A percentile compares a stretch with the other conserved stretches of the same genome.
Evolutionary conservation across 2,888 invertebrate species (phyloP).

Genomic region (Erebia palarica): DNA sequence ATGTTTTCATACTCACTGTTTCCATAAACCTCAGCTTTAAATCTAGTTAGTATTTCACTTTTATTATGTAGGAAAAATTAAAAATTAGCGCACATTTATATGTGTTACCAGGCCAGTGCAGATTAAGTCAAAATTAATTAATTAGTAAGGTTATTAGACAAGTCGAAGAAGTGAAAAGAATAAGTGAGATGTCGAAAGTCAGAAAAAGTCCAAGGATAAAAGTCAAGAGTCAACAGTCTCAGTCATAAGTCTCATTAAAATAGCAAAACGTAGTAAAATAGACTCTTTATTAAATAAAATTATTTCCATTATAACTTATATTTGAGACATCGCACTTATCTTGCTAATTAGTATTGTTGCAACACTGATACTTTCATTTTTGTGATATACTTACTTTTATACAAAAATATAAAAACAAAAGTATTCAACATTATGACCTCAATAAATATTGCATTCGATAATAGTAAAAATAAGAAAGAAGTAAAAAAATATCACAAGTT

Average conservation of each 20-base stretch:
- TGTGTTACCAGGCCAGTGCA: background rate
- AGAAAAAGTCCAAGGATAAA: constrained; percentile 39
- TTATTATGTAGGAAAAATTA: background rate
- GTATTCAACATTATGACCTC: constrained; percentile 27
- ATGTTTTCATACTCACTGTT: constrained; percentile 3
- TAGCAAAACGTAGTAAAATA: constrained; percentile 56
- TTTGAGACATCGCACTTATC: constrained; percentile 77
- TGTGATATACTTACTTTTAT: constrained; percentile 47
- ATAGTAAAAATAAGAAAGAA: constrained; percentile 41
- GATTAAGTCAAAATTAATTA: constrained; percentile 13
- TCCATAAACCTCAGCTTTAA: background rate
- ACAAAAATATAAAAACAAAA: constrained; percentile 53
- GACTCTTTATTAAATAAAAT: constrained; percentile 62
- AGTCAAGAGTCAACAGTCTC: constrained; percentile 47
- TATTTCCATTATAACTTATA: constrained; percentile 50
- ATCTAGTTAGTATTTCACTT: background rate
- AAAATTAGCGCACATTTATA: background rate
- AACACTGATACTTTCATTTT: constrained; percentile 51
- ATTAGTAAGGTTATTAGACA: constrained; percentile 45
- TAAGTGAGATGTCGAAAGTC: constrained; percentile 73
- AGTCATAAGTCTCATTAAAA: constrained; percentile 47
- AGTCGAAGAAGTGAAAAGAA: constrained; percentile 50
- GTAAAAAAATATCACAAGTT: constrained; percentile 41
- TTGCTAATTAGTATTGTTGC: constrained; percentile 54
- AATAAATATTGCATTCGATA: constrained; percentile 44